phyloP scores from a whole-genome alignment of 2,113 vertebrate species.

The Calyptommatus sinebrachiatus region DNA sequence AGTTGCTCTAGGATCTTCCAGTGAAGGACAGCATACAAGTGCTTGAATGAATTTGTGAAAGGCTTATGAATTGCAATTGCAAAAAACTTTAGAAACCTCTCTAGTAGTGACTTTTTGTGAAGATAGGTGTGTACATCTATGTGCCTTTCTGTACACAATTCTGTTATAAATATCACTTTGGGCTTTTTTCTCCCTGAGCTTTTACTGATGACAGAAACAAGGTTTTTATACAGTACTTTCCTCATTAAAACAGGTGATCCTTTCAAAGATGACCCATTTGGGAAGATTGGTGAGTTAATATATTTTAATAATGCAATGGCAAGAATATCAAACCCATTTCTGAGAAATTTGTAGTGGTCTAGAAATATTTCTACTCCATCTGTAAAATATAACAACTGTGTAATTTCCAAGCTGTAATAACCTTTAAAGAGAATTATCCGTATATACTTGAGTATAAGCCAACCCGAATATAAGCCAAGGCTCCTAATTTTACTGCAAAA shows the following conservation, averaged over 20 bases:
- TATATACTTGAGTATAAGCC: too few species aligned
- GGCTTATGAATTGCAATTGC: not conserved
- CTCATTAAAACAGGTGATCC: constrained; percentile 81
- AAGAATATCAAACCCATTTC: not conserved
- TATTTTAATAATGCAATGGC: not conserved
- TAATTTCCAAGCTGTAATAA: not conserved
- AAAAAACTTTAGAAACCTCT: not conserved
- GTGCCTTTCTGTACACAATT: not conserved
- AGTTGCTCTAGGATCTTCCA: too few species aligned
- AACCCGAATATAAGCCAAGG: too few species aligned
- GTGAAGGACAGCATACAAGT: not conserved
- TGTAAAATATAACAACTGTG: too few species aligned
- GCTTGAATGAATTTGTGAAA: not conserved
- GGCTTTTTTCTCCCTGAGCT: not conserved
- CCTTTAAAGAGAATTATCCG: not conserved
- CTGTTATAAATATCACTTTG: not conserved
- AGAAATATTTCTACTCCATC: not conserved
- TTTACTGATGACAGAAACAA: not conserved
- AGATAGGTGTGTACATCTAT: too few species aligned
- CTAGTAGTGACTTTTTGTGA: too few species aligned
- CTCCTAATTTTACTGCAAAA: too few species aligned
- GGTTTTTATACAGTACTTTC: constrained; percentile 2
- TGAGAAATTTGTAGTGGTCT: not conserved
- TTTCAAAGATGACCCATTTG: constrained; percentile 96
- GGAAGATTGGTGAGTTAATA: constrained; percentile 83